Evolutionary conservation across 2,113 vertebrate genomes (phyloP).

Genomic region (Sinocyclocheilus rhinocerous): DNA sequence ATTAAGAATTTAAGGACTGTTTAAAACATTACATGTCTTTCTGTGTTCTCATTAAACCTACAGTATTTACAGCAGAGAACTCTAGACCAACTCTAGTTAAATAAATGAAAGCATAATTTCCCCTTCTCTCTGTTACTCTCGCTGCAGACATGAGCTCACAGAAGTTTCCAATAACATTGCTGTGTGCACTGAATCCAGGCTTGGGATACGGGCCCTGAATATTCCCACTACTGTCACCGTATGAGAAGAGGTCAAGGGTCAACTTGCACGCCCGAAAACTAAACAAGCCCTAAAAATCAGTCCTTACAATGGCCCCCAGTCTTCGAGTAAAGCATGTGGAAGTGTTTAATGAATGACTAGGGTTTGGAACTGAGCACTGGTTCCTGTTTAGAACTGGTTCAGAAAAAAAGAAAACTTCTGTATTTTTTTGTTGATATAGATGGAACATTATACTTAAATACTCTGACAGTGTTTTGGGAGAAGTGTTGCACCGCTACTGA

Average conservation of each 20-base stretch:
- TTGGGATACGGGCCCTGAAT: constrained; percentile 18
- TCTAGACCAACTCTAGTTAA: background rate
- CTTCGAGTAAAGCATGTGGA: constrained; percentile 12
- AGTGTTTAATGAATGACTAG: background rate
- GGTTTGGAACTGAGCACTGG: background rate
- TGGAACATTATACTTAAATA: no score
- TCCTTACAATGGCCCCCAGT: background rate
- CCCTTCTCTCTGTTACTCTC: constrained; percentile 35
- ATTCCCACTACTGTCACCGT: constrained; percentile 14
- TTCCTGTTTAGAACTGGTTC: background rate
- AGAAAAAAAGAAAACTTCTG: background rate
- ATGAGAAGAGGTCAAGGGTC: constrained; percentile 18
- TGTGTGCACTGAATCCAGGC: constrained; percentile 5
- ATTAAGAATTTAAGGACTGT: background rate
- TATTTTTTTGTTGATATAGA: background rate
- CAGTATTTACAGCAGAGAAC: background rate
- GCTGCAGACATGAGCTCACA: constrained; percentile 16
- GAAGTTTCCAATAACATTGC: background rate
- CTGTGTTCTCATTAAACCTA: background rate
- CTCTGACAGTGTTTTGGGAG: background rate
- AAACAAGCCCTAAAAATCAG: background rate
- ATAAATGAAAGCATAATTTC: background rate
- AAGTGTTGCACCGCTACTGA: background rate
- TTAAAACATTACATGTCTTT: background rate
- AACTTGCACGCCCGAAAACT: background rate